phyloP scores from a whole-genome alignment of 1,140 invertebrate species.

The Idris sp. region DNA sequence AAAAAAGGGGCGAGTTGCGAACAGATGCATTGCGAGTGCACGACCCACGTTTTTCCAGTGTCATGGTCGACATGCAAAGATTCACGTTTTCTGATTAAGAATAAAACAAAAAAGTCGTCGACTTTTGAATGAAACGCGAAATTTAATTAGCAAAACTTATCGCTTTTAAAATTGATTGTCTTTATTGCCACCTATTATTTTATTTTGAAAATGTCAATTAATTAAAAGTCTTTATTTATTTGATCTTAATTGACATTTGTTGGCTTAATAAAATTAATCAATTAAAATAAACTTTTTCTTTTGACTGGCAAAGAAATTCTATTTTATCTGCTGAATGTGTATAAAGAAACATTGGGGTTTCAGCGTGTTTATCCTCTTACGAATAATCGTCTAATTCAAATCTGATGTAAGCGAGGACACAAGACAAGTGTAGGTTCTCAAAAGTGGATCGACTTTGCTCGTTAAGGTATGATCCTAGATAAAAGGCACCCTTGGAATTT shows the following conservation, averaged over 20 bases:
- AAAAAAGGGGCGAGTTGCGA: slow-evolving; percentile 36
- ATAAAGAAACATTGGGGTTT: slow-evolving; percentile 17
- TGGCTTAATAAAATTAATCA: no score
- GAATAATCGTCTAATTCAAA: slow-evolving; percentile 15
- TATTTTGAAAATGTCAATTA: no score
- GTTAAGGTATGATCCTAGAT: slow-evolving; percentile 53
- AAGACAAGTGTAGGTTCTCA: slow-evolving; percentile 53
- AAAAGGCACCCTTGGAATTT: slow-evolving; percentile 50
- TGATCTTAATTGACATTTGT: no score
- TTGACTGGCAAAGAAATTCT: no score
- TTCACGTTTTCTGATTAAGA: background rate
- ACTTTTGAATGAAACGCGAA: background rate
- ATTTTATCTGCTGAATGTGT: background rate
- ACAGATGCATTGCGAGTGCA: slow-evolving; percentile 10
- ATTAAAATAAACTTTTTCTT: no score
- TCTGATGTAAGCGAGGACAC: slow-evolving; percentile 56
- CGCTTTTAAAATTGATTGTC: no score
- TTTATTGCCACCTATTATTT: no score
- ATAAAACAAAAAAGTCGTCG: slow-evolving; percentile 1
- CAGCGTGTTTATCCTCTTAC: slow-evolving; percentile 6
- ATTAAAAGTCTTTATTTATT: no score
- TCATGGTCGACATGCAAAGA: slow-evolving; percentile 8
- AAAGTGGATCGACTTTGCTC: slow-evolving; percentile 46
- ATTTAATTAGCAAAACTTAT: no score
- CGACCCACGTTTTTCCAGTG: slow-evolving; percentile 11